phyloP scores from a whole-genome alignment of 2,797 vertebrate genomes.

The Rachycentron canadum region DNA sequence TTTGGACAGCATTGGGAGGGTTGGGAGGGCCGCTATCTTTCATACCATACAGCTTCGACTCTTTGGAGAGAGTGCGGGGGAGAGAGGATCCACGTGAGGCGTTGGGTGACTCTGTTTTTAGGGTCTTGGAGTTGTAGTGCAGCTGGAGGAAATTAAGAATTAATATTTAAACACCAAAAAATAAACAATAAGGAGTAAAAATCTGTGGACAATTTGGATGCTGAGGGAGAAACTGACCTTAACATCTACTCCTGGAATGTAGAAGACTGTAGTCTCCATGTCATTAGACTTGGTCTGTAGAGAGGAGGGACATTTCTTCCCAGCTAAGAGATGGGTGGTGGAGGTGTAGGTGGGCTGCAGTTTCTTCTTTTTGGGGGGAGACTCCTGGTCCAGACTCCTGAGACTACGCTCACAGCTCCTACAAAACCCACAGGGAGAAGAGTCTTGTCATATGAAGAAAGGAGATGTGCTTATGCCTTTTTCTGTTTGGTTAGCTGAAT shows the following conservation, averaged over 20 bases:
- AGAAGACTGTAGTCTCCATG: conserved; percentile 97
- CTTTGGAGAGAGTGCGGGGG: conserved; percentile 97
- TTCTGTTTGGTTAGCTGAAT: conserved; percentile 6
- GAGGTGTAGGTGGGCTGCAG: conserved; percentile 94
- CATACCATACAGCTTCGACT: conserved; percentile 99
- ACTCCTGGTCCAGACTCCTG: conserved; percentile 96
- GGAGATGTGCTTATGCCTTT: neutral
- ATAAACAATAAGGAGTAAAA: neutral
- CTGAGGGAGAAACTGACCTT: conserved; percentile 86
- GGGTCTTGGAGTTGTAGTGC: conserved; percentile 99
- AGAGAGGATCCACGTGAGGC: conserved; percentile 96
- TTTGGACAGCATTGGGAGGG: conserved; percentile 89
- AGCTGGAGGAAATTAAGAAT: conserved; percentile 81
- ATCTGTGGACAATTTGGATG: neutral
- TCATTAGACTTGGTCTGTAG: conserved; percentile 96
- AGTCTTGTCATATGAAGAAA: neutral
- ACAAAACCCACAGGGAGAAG: conserved; percentile 28
- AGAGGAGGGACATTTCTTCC: conserved; percentile 95
- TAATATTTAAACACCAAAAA: neutral
- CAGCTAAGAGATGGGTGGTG: conserved; percentile 91
- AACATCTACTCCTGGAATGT: conserved; percentile 98
- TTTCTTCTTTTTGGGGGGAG: conserved; percentile 98
- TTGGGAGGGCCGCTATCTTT: conserved; percentile 90
- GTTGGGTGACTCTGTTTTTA: conserved; percentile 97
- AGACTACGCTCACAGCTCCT: conserved; percentile 96